Percentiles rank a stretch among this genome's conserved stretches.
Evolutionary conservation across 1,140 invertebrate genomes (phyloP).

Genomic region (Drusus annulatus): DNA sequence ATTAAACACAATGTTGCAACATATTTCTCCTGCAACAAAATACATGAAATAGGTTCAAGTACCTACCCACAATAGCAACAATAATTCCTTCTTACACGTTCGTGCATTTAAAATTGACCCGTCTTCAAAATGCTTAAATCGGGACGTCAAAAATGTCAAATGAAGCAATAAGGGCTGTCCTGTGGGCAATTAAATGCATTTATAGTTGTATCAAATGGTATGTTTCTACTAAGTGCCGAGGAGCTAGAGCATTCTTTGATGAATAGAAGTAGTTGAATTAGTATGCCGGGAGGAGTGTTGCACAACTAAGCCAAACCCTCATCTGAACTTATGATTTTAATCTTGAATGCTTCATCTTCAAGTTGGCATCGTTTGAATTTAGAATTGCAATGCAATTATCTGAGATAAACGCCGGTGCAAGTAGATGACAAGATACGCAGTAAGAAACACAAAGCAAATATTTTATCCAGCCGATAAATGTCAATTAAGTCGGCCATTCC

Average conservation of each 20-base stretch:
- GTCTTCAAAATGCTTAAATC: neutral
- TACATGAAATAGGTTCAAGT: neutral
- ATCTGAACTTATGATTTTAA: neutral
- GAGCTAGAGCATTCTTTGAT: too few relatives aligned
- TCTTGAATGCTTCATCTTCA: too few relatives aligned
- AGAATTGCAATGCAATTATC: too few relatives aligned
- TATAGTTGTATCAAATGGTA: neutral
- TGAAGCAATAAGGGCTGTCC: neutral
- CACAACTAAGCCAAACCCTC: conserved; percentile 21
- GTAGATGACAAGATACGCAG: too few relatives aligned
- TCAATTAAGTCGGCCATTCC: too few relatives aligned
- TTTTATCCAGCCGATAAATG: too few relatives aligned
- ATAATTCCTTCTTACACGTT: too few relatives aligned
- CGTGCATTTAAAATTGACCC: conserved; percentile 15
- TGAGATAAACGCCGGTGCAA: too few relatives aligned
- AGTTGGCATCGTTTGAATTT: too few relatives aligned
- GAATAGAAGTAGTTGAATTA: neutral
- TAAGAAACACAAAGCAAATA: too few relatives aligned
- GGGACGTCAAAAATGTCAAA: neutral
- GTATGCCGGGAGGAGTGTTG: neutral
- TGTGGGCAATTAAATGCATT: neutral
- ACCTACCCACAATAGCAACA: neutral
- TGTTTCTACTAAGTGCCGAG: neutral
- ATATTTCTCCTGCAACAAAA: neutral
- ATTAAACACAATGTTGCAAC: neutral